Percentiles rank a stretch among this genome's conserved stretches.
Conservation (phyloP, 2,888 invertebrate species). For the Eudasyphora cyanicolor region DNA sequence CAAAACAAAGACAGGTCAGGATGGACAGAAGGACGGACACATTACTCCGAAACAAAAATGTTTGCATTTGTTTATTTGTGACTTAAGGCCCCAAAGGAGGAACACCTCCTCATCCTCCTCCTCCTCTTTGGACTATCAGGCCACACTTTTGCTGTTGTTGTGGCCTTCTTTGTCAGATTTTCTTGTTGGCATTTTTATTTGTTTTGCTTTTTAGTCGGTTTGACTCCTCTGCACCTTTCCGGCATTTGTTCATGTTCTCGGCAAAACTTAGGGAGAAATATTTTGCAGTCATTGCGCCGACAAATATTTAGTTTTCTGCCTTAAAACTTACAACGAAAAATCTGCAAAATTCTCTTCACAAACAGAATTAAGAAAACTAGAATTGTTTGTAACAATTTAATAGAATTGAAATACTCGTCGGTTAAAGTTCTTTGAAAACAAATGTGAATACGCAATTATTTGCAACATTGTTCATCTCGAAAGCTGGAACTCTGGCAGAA, state of each 20-base stretch:
- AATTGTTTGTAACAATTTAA: conserved; percentile 59
- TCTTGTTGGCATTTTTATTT: conserved; percentile 20
- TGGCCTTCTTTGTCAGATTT: conserved; percentile 12
- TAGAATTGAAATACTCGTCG: conserved; percentile 61
- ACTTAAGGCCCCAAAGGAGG: conserved; percentile 56
- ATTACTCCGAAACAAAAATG: conserved; percentile 34
- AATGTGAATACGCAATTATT: conserved; percentile 26
- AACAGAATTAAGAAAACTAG: neutral
- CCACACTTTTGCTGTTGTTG: neutral
- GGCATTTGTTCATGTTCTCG: too few species aligned
- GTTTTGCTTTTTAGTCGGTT: conserved; percentile 34
- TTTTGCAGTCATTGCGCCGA: conserved; percentile 40
- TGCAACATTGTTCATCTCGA: conserved; percentile 36
- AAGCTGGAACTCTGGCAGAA: conserved; percentile 25
- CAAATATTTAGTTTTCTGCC: conserved; percentile 27
- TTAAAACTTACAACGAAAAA: conserved; percentile 41
- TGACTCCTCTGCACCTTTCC: conserved; percentile 30
- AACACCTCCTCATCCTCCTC: conserved; percentile 64
- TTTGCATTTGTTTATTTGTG: conserved; percentile 62
- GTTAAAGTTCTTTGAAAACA: conserved; percentile 59
- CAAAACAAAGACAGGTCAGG: neutral
- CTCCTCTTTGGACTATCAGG: neutral
- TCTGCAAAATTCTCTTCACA: conserved; percentile 46
- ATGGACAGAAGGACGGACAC: neutral
- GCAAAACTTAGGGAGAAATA: conserved; percentile 5